Base-by-base conservation (phyloP, 1,140 invertebrate species). In the Hormaphis cornu region DNA sequence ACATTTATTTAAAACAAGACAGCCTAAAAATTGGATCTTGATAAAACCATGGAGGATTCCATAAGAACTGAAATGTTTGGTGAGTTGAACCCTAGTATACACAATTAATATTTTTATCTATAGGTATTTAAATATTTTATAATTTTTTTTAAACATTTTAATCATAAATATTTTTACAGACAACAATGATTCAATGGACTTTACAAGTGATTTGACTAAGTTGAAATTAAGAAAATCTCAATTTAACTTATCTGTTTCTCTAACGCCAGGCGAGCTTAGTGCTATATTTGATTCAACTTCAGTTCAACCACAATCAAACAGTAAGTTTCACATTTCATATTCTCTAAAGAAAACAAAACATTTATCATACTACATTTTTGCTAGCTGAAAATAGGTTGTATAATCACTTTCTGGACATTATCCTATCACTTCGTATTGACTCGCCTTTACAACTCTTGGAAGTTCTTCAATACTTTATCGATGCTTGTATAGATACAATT, bases 401-500 rank as follows among this genome's bases (percentile, higher is more conserved):
- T n/a, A 35, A 48, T 33, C 44, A 66, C 6, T 66, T 66, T 66
- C 14, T 66, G 2, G 28, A 50, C 10, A 44, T 66, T 20, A 26
- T 66, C 33, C 40, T 50, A 35, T 18, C 61, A 4, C 50, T 66
- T 50, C 44, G 44, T 1, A 35, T 66, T 8, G 50, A 6, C 50
- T 66, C 61, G 24, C 61, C 61, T 33, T 18, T 66, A 33, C 61
- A 66, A 48, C 61, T 66, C 22, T 46, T 66, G 3, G 61, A 66
- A 66, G 50, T 66, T 24, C 61, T 66, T 35, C 61, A 66, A 33
- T 66, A 66, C 18, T 66, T 66, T 35, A 66, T 66, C 24, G 61
- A 50, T 3, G 50, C 20, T 1, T 66, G 61, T 37, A 24, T 20
- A 50, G 61, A 66, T 1, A 66, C 61, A 10, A 48, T 66, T 33